phyloP scores from a whole-genome alignment of 2,797 vertebrate species.

The Hybognathus amarus region DNA sequence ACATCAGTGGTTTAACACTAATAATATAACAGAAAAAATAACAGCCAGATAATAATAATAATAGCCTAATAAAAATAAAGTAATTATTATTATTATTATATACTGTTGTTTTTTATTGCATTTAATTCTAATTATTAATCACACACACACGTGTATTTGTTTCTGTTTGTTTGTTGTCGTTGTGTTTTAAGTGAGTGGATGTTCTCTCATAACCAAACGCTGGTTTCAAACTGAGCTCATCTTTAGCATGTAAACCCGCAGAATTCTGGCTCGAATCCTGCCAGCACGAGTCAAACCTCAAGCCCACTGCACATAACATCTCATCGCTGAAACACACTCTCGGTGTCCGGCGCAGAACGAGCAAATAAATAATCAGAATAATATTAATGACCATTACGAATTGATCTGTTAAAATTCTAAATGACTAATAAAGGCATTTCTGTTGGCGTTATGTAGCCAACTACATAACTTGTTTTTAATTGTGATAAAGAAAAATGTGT shows the following conservation, averaged over 20 bases:
- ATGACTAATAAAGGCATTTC: background rate
- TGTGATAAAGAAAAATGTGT: background rate
- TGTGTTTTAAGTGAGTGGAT: background rate
- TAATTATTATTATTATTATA: background rate
- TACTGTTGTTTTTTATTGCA: background rate
- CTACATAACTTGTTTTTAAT: too few relatives aligned
- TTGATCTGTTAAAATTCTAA: background rate
- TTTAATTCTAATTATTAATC: background rate
- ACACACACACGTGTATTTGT: background rate
- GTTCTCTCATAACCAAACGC: background rate
- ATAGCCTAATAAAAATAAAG: background rate
- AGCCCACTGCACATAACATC: constrained; percentile 38
- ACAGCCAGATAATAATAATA: background rate
- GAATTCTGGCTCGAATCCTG: constrained; percentile 43
- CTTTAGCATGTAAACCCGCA: constrained; percentile 41
- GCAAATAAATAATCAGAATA: background rate
- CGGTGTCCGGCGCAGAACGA: constrained; percentile 13
- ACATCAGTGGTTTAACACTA: background rate
- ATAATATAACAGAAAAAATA: background rate
- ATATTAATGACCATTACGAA: background rate
- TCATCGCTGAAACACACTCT: background rate
- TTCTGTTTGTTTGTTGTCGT: background rate
- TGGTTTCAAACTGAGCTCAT: constrained; percentile 23
- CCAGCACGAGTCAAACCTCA: constrained; percentile 57
- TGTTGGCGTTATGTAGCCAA: too few relatives aligned